Evolutionary conservation across 2,888 invertebrate genomes (phyloP), one percentile per base, ranked within the genome.

Genomic region (Willowsia nigromaculata): DNA sequence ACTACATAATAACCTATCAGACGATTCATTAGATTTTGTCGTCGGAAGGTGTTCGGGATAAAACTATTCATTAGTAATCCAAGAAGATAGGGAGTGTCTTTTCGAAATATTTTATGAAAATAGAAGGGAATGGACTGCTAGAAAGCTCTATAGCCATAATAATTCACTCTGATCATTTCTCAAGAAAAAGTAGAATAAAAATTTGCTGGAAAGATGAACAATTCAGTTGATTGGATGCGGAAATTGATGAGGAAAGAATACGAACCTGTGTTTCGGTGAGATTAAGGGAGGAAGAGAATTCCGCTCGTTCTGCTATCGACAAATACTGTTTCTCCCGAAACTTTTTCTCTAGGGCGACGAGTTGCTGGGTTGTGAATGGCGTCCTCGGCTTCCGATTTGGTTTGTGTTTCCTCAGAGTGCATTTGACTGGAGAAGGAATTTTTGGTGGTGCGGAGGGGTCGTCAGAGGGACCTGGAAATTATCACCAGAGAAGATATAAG

Each of bases 331-430:
- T 95, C 92, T 95, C 94, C 33, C 95, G 94, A 93, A 95, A 95
- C 93, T 96, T 96, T 90, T 95, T 93, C 93, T 95, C 95, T 88
- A 95, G 93, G 3, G 95, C 94, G 92, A 95, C 93, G 81, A 95
- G 94, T 93, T 95, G 95, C 90, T 95, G 95, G 4, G 95, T 95
- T 18, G 95, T 95, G 93, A 95, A 96, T 1, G 95, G 95, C 1
- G 95, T 96, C 65, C 95, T 93, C n/a, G 95, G 95, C 93, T 95
- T 96, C 85, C 95, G 94, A 94, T 96, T 96, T 90, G 95, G 95
- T 93, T 95, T 95, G 94, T 95, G 95, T 92, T 95, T 95, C 87
- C 95, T 93, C 87, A 95, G 93, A 33, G 91, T 92, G 37, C 92
- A 91, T 80, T 92, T 92, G 90, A 92, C 90, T 40, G 92, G 92